phyloP scores from a whole-genome alignment of 2,113 vertebrate species.

The Sebastes schlegelii region DNA sequence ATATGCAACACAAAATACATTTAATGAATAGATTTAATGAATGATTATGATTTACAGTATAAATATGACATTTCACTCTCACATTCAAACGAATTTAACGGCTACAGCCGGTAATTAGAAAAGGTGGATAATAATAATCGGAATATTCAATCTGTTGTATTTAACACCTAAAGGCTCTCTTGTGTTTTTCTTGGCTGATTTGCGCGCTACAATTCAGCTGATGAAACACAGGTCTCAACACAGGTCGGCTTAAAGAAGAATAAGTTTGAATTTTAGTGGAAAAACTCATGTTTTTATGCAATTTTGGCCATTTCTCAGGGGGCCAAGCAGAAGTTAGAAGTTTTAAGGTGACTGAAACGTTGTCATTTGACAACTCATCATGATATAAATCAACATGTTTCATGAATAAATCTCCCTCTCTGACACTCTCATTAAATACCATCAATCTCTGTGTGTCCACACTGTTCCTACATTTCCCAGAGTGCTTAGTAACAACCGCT shows the following conservation, averaged over 20 bases:
- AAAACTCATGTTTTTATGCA: background rate
- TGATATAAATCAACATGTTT: too few species aligned
- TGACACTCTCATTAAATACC: background rate
- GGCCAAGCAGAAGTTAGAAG: background rate
- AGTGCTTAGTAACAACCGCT: background rate
- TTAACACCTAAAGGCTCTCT: background rate
- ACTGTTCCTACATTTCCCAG: background rate
- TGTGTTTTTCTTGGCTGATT: background rate
- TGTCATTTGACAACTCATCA: background rate
- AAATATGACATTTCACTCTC: conserved; percentile 19
- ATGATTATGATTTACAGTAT: conserved; percentile 47
- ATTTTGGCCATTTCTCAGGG: background rate
- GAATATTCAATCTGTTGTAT: background rate
- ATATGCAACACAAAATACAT: conserved; percentile 26
- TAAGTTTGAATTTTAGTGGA: background rate
- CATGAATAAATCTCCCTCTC: too few species aligned
- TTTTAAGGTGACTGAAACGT: background rate
- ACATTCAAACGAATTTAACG: background rate
- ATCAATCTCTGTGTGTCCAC: background rate
- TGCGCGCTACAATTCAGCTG: background rate
- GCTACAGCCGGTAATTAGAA: background rate
- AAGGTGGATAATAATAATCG: background rate
- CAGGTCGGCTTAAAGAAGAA: background rate
- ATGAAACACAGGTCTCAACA: background rate
- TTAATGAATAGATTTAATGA: conserved; percentile 52